phyloP scores from a whole-genome alignment of 2,113 vertebrate genomes.

The Dipodomys ordii region DNA sequence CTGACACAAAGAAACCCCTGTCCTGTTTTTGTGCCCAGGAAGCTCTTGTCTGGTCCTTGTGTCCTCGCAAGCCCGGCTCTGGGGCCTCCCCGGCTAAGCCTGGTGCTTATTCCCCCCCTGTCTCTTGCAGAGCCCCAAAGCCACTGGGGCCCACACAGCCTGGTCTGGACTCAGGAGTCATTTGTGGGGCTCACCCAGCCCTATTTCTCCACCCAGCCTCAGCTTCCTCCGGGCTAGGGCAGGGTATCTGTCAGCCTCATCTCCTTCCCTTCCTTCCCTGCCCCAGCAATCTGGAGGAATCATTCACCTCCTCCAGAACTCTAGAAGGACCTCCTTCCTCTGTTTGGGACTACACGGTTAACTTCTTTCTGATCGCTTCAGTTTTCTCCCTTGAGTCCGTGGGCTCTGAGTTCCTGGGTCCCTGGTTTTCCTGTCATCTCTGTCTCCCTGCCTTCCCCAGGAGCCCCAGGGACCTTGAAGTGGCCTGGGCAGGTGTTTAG shows the following conservation, averaged over 20 bases:
- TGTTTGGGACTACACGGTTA: too few relatives aligned
- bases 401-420: fast-evolving
- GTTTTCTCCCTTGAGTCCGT: not conserved
- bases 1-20: constrained; percentile 51
- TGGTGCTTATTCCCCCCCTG: too few relatives aligned
- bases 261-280: not conserved
- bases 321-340: not conserved
- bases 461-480: too few relatives aligned
- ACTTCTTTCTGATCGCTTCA: not conserved
- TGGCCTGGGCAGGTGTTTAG: not conserved
- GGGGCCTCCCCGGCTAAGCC: not conserved
- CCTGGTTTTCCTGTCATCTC: not conserved
- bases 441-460: not conserved
- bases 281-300: not conserved
- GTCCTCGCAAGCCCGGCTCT: not conserved
- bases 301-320: not conserved
- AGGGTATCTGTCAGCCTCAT: not conserved
- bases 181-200: not conserved
- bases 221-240: not conserved
- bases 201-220: not conserved
- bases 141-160: not conserved
- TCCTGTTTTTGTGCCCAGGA: not conserved
- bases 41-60: not conserved
- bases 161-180: not conserved
- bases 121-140: too few relatives aligned